Evolutionary conservation across 2,888 invertebrate genomes (phyloP).

Genomic region (Phengaris alcon): DNA sequence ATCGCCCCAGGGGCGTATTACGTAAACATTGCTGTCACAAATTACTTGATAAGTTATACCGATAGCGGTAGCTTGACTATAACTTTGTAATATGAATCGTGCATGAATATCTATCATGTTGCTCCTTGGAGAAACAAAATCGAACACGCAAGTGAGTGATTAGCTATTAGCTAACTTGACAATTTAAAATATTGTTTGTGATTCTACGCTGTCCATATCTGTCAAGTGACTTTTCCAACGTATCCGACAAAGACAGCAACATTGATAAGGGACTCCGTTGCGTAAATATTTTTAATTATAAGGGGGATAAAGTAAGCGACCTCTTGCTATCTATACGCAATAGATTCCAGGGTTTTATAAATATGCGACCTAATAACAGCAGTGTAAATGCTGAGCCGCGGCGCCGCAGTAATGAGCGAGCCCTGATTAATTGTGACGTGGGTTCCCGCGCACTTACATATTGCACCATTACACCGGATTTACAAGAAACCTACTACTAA

Average conservation of each 20-base stretch:
- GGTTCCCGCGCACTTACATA: neutral
- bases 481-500: neutral
- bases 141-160: neutral
- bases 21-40: slow-evolving; percentile 3
- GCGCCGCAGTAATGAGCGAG: slow-evolving; percentile 11
- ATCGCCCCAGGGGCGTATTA: slow-evolving; percentile 3
- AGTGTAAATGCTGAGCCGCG: neutral
- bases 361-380: slow-evolving; percentile 22
- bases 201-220: too few species aligned
- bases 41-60: neutral
- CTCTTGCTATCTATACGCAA: too few species aligned
- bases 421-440: slow-evolving; percentile 5
- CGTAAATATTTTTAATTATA: too few species aligned
- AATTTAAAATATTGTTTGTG: too few species aligned
- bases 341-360: slow-evolving; percentile 8
- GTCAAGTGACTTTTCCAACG: too few species aligned
- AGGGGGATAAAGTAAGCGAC: too few species aligned
- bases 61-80: neutral
- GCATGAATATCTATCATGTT: neutral
- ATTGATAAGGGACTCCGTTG: too few species aligned
- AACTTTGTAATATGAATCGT: slow-evolving; percentile 2
- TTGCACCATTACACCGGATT: slow-evolving; percentile 16
- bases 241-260: too few species aligned
- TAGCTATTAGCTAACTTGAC: too few species aligned
- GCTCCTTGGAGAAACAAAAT: neutral